Base-by-base conservation (phyloP, 2,797 vertebrate genomes). In the Poeciliopsis presidionis region DNA sequence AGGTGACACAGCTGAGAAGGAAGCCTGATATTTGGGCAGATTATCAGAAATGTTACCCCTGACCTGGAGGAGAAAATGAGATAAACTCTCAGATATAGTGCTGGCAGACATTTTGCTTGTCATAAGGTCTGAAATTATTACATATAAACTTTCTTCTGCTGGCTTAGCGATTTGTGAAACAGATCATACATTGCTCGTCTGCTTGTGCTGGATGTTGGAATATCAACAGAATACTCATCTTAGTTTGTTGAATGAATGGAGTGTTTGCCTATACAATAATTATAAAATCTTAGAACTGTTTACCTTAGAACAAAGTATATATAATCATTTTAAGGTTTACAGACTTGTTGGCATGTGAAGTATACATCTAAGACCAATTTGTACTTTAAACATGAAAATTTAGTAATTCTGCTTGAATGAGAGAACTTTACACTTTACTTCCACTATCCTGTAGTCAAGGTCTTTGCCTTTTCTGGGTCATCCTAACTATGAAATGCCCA, bases 31-130 rank as follows among this genome's bases (percentile, higher is more conserved):
- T 25, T 25, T 78, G 47, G 77, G 74, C 59, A 84, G 72, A 89
- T 85, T 81, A 88, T 91, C 86, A 89, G 76, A 77, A 77, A 82
- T 84, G 41, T 82, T 79, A 87, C 84, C 83, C 75, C 75, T 89
- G 89, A 92, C 88, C 91, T 83, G 22, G 14, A n/a, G 69, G n/a
- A 72, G 55, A 74, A 78, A 76, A 76, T 73, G 8, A 81, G 63
- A 78, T 72, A 79, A 81, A 74, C 16, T 7, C 18, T 73, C 25
- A 43, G 65, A 43, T 14, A 76, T 41, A 41, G 73, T 36, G 12
- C 7, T 28, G 57, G 41, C 43, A 61, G 46, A 61, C 28, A 74
- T 0, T 45, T 59, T 30, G 13, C n/a, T 33, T 0, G 14, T 63
- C 9, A 30, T 16, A 25, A 25, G 63, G 16, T 74, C 16, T 30